These are phyloP conservation scores for Lepidothrix coronata DNA, from an alignment of 2,113 vertebrate genomes.

Conservation along the genomic window DNA sequence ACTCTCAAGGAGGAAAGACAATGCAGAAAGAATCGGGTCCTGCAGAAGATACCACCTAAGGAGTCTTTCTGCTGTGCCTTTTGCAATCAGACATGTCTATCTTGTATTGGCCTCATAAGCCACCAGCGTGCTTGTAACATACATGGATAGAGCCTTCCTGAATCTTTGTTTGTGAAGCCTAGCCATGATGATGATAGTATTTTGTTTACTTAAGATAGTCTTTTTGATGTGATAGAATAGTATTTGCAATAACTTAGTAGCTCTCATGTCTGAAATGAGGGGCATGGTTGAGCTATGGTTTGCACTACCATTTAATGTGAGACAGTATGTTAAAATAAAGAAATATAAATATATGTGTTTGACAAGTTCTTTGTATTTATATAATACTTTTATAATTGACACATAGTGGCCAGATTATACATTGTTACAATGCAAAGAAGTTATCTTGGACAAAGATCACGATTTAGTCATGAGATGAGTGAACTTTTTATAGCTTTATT, in stretches of 20 bases:
- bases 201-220: background rate
- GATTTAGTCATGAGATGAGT: background rate
- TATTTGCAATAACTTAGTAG: background rate
- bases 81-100: too few species aligned
- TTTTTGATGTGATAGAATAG: background rate
- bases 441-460: background rate
- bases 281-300: background rate
- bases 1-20: too few species aligned
- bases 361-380: background rate
- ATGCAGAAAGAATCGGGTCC: too few species aligned
- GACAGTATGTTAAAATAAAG: background rate
- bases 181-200: too few species aligned
- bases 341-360: background rate
- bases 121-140: too few species aligned
- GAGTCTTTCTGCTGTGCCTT: too few species aligned
- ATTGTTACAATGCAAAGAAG: background rate
- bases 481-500: background rate
- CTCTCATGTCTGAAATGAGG: background rate
- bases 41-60: too few species aligned
- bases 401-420: background rate
- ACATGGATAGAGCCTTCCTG: too few species aligned
- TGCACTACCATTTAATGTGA: background rate
- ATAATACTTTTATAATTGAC: background rate
- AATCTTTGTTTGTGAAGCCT: too few species aligned
- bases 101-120: too few species aligned